Percentiles rank a stretch among this genome's conserved stretches.
These are phyloP conservation scores for Ectropis crepuscularia DNA, from an alignment of 2,888 invertebrate species.

Conservation along the genomic window DNA sequence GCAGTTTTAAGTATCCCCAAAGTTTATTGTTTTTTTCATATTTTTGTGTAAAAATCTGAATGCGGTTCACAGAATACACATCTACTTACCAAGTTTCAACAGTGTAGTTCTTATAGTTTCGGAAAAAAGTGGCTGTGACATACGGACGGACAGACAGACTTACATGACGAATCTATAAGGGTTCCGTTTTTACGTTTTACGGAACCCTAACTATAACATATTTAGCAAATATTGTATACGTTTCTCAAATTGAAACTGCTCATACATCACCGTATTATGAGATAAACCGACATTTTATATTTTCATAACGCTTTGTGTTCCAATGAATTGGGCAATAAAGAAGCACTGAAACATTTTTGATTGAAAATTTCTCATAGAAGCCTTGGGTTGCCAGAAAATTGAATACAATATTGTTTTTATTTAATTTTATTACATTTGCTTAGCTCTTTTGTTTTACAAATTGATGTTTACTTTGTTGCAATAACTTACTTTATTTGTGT, in stretches of 20 bases:
- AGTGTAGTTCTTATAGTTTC: too few species aligned
- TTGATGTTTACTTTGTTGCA: background rate
- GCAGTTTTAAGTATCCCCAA: too few species aligned
- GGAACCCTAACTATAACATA: too few species aligned
- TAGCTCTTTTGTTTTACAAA: background rate
- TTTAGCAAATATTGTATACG: background rate
- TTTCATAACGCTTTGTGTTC: constrained; percentile 25
- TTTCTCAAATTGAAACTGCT: constrained; percentile 13
- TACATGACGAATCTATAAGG: too few species aligned
- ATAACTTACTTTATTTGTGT: too few species aligned
- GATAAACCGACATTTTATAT: constrained; percentile 15
- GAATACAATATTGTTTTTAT: constrained; percentile 8
- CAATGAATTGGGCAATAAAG: constrained; percentile 27
- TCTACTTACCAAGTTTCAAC: too few species aligned
- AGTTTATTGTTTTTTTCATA: too few species aligned
- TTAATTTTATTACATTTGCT: background rate
- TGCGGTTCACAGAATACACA: too few species aligned
- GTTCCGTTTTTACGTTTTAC: too few species aligned
- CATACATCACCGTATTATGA: constrained; percentile 11
- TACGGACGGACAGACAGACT: too few species aligned
- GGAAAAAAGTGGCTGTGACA: too few species aligned
- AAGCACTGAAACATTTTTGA: constrained; percentile 22
- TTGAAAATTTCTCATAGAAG: constrained; percentile 18
- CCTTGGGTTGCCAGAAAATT: constrained; percentile 9
- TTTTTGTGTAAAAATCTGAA: background rate